Evolutionary conservation across 1,140 invertebrate species (phyloP).

Genomic region (Ruditapes philippinarum): DNA sequence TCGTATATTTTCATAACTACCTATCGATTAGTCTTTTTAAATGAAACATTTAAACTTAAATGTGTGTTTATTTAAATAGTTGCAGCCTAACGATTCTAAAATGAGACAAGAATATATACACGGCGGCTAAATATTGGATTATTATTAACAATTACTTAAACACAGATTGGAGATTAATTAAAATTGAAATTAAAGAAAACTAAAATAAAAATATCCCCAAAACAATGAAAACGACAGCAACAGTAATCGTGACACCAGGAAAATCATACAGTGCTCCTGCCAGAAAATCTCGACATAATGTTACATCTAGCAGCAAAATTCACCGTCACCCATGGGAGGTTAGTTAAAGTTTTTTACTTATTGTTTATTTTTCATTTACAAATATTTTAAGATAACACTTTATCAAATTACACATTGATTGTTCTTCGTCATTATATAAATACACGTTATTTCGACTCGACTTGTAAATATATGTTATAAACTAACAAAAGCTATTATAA

Average conservation of each 20-base stretch:
- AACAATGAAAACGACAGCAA: constrained; percentile 39
- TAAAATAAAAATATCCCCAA: too few relatives aligned
- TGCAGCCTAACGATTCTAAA: neutral
- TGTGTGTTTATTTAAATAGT: constrained; percentile 25
- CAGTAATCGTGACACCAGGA: constrained; percentile 1
- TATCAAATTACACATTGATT: neutral
- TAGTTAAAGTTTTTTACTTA: neutral
- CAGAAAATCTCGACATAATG: neutral
- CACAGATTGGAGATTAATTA: neutral
- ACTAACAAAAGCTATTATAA: too few relatives aligned
- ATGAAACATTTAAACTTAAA: constrained; percentile 41
- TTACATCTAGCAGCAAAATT: neutral
- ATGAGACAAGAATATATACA: neutral
- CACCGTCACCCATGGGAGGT: constrained; percentile 51
- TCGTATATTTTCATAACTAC: constrained; percentile 41
- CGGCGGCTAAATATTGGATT: neutral
- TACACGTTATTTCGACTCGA: too few relatives aligned
- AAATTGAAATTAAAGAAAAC: neutral
- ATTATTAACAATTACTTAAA: neutral
- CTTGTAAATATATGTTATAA: too few relatives aligned
- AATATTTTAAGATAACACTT: neutral
- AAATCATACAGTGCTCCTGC: constrained; percentile 14
- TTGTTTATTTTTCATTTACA: neutral
- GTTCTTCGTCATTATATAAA: neutral
- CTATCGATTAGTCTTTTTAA: constrained; percentile 38